Conservation (phyloP, 2,113 vertebrate genomes). For the Pogona vitticeps region DNA sequence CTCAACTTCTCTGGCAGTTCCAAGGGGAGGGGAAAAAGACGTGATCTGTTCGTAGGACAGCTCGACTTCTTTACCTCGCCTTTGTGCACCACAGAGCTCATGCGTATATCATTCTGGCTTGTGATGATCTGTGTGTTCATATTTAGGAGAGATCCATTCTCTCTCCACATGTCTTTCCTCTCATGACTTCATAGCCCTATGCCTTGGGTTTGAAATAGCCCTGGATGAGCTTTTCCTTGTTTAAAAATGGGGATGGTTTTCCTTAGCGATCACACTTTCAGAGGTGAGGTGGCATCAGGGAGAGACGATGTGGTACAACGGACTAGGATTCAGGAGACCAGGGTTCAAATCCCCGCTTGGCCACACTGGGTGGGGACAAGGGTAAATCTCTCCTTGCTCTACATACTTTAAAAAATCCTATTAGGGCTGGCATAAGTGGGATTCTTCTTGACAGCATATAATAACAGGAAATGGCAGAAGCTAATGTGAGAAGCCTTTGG, state of each 20-base stretch:
- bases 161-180: too few species aligned
- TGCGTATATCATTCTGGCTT: background rate
- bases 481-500: background rate
- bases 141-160: background rate
- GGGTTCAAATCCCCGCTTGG: too few species aligned
- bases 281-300: background rate
- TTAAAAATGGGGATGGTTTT: background rate
- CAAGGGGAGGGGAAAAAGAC: background rate
- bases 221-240: background rate
- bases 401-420: too few species aligned
- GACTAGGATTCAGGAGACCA: too few species aligned
- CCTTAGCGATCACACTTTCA: background rate
- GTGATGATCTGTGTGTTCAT: too few species aligned
- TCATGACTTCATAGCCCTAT: background rate
- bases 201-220: background rate
- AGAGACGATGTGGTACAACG: too few species aligned
- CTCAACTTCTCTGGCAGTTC: background rate
- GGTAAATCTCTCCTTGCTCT: background rate
- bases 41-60: background rate
- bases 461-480: background rate
- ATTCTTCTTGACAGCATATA: too few species aligned
- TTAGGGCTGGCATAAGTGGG: too few species aligned
- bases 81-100: background rate
- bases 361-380: background rate
- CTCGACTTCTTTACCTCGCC: background rate